Percentiles rank a stretch among this genome's conserved stretches.
phyloP scores from a whole-genome alignment of 2,797 vertebrate species.

The Periparus ater region DNA sequence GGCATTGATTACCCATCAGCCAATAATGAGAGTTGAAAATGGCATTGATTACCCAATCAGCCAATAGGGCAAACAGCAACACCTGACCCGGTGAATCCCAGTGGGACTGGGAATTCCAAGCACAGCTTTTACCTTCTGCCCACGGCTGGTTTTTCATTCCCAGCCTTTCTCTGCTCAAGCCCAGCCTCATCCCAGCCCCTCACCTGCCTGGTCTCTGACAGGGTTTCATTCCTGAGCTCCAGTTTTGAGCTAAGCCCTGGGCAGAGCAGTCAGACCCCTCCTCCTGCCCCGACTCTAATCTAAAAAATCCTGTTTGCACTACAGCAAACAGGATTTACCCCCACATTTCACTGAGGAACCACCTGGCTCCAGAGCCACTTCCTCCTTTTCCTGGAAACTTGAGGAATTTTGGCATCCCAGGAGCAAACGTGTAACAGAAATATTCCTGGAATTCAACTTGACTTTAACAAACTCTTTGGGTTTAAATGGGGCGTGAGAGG shows the following conservation, averaged over 20 bases:
- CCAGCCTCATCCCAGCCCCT: accelerated
- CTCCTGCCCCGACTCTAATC: not conserved
- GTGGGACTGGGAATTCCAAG: not conserved
- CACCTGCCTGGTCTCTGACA: no score
- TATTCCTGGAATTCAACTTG: not conserved
- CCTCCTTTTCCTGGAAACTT: not conserved
- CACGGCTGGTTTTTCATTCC: not conserved
- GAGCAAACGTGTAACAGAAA: not conserved
- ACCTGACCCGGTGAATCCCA: not conserved
- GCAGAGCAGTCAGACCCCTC: not conserved
- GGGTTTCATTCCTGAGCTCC: not conserved
- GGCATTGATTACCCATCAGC: no score
- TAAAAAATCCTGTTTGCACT: no score
- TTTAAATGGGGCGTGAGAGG: not conserved
- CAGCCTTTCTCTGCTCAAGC: not conserved
- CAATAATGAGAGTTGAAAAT: not conserved
- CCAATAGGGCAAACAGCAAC: not conserved
- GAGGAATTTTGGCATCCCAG: not conserved
- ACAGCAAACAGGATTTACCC: not conserved
- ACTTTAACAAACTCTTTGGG: not conserved
- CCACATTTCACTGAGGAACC: not conserved
- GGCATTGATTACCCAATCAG: not conserved
- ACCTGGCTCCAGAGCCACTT: not conserved
- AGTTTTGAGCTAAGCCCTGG: not conserved
- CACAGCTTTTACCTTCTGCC: not conserved